Evolutionary conservation across 2,113 vertebrate genomes (phyloP).

Genomic region (Nestor notabilis): DNA sequence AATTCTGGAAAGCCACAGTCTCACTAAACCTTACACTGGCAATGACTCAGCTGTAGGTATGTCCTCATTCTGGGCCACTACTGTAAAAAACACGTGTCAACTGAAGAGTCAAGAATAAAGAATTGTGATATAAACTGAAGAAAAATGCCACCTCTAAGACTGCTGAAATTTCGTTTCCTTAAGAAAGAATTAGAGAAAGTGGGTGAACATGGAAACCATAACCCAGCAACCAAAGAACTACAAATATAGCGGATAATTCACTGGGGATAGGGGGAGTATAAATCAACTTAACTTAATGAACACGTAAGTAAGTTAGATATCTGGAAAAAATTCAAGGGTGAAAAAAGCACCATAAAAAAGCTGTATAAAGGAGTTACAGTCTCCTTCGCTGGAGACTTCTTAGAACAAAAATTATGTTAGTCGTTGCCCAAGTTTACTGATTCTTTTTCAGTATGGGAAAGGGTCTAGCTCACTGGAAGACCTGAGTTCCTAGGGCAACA

Average conservation of each 20-base stretch:
- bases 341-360: background rate
- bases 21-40: background rate
- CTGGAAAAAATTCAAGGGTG: background rate
- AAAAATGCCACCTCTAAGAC: background rate
- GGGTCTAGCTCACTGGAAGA: background rate
- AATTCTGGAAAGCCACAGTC: background rate
- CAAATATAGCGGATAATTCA: background rate
- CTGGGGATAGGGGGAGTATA: background rate
- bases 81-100: background rate
- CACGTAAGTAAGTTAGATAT: background rate
- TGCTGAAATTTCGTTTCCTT: background rate
- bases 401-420: background rate
- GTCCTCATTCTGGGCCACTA: background rate
- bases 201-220: background rate
- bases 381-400: background rate
- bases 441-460: background rate
- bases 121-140: background rate
- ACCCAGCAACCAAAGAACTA: background rate
- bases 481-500: background rate
- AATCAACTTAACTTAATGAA: background rate
- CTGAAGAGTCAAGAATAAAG: background rate
- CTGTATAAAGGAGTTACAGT: background rate
- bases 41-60: background rate
- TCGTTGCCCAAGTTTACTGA: background rate
- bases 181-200: background rate